Evolutionary conservation across 1,140 invertebrate species (phyloP).

Genomic region (Vanessa tameamea): DNA sequence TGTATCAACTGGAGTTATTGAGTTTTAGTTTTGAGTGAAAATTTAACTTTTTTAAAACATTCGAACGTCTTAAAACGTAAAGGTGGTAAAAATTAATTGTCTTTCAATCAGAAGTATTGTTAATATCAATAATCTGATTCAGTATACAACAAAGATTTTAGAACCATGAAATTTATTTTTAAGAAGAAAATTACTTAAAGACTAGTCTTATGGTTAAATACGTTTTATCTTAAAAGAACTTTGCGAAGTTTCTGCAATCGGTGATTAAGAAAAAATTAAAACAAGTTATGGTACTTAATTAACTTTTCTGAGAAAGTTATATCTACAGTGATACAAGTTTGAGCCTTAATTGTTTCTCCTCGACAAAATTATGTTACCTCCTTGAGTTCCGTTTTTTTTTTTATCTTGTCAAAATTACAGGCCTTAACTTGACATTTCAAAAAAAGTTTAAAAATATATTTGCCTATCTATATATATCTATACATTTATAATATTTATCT

Average conservation of each 20-base stretch:
- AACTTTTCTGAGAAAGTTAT: slow-evolving; percentile 40
- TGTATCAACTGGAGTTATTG: too few relatives aligned
- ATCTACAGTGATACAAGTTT: slow-evolving; percentile 44
- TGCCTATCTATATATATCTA: too few relatives aligned
- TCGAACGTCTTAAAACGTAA: too few relatives aligned
- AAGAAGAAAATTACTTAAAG: slow-evolving; percentile 10
- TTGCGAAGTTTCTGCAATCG: slow-evolving; percentile 28
- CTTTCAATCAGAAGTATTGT: too few relatives aligned
- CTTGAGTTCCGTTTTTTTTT: background rate
- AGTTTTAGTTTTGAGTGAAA: too few relatives aligned
- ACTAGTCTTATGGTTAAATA: slow-evolving; percentile 28
- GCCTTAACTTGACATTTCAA: too few relatives aligned
- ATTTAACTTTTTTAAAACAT: too few relatives aligned
- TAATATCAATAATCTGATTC: too few relatives aligned
- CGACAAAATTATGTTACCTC: slow-evolving; percentile 7
- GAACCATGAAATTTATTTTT: slow-evolving; percentile 14
- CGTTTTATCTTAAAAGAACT: slow-evolving; percentile 31
- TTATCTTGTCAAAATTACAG: background rate
- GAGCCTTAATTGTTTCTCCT: slow-evolving; percentile 37
- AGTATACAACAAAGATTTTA: background rate
- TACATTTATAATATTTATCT: too few relatives aligned
- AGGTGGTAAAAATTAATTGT: too few relatives aligned
- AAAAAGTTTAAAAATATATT: too few relatives aligned
- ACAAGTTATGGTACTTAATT: slow-evolving; percentile 46
- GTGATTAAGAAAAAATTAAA: slow-evolving; percentile 52